Evolutionary conservation across 1,140 invertebrate genomes (phyloP), one percentile per base, ranked within the genome.

Genomic region (Macrosteles quadrilineatus): DNA sequence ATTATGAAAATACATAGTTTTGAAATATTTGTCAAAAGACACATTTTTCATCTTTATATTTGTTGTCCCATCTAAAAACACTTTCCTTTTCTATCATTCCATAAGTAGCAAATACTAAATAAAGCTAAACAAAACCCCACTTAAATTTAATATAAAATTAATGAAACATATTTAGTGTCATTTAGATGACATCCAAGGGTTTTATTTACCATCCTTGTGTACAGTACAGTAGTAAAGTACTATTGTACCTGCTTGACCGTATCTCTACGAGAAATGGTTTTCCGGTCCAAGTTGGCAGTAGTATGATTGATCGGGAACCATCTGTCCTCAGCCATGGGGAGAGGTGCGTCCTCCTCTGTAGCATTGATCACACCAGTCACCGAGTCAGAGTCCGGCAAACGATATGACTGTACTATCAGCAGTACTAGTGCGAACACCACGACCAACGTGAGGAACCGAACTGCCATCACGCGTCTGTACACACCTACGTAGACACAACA

Each of bases 231-330:
- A n/a, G n/a, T n/a, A n/a, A n/a, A n/a, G n/a, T n/a, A n/a, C n/a
- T n/a, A n/a, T 19, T 23, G 6, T 30, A 59, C 55, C 55, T 59
- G 55, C n/a, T 59, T 59, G 27, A 59, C 55, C 2, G 25, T 29
- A 12, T 59, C 12, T n/a, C 55, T 2, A 2, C 55, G 2, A 25
- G 55, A 27, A n/a, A 59, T 59, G 12, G 55, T 59, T 29, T 59
- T 25, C 2, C 12, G 9, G 25, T 59, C 55, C 55, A 59, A 9
- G 23, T 12, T n/a, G 55, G 12, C 55, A 9, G 55, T 59, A 23
- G 55, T 27, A 25, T 59, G 14, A n/a, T 59, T 59, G 55, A 59
- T 59, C 23, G 12, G 21, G 23, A 27, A 29, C 55, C 55, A 59
- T 11, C 3, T 3, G 4, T 3, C 4, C 14, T 17, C 21, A 4